A percentile compares a stretch with the other conserved stretches of the same genome.
phyloP scores from a whole-genome alignment of 2,888 invertebrate species.

The Kryphioiulus occultus region DNA sequence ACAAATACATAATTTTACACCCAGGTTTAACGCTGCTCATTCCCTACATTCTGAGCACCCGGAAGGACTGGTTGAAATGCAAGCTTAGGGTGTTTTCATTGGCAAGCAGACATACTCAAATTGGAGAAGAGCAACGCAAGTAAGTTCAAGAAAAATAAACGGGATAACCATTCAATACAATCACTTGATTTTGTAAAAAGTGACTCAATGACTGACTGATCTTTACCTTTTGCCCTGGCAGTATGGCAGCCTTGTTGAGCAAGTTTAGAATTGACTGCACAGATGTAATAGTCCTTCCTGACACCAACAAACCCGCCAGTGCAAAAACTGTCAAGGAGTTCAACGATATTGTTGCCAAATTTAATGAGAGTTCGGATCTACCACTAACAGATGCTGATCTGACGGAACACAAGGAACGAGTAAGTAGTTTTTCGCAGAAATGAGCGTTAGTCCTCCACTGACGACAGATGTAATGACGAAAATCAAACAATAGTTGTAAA shows the following conservation, averaged over 20 bases:
- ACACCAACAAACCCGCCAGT: constrained; percentile 84
- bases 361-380: constrained; percentile 65
- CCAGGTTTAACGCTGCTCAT: constrained; percentile 78
- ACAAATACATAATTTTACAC: constrained; percentile 48
- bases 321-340: constrained; percentile 77
- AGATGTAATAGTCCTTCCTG: constrained; percentile 88
- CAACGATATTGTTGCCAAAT: constrained; percentile 73
- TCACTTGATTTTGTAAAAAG: background rate
- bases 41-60: constrained; percentile 84
- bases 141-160: constrained; percentile 61
- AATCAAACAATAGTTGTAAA: too few species aligned
- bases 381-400: constrained; percentile 43
- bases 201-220: too few species aligned
- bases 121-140: constrained; percentile 89
- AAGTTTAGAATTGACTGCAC: constrained; percentile 98
- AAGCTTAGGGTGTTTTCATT: constrained; percentile 85
- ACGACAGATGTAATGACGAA: too few species aligned
- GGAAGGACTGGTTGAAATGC: constrained; percentile 80
- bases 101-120: constrained; percentile 83
- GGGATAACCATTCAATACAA: background rate
- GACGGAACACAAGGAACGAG: constrained; percentile 46
- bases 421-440: constrained; percentile 44
- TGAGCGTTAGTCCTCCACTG: background rate
- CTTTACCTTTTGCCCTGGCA: background rate
- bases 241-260: constrained; percentile 87